These are phyloP conservation scores for Drosophila nigricruria DNA, from an alignment of 2,888 invertebrate species.

Conservation along the genomic window DNA sequence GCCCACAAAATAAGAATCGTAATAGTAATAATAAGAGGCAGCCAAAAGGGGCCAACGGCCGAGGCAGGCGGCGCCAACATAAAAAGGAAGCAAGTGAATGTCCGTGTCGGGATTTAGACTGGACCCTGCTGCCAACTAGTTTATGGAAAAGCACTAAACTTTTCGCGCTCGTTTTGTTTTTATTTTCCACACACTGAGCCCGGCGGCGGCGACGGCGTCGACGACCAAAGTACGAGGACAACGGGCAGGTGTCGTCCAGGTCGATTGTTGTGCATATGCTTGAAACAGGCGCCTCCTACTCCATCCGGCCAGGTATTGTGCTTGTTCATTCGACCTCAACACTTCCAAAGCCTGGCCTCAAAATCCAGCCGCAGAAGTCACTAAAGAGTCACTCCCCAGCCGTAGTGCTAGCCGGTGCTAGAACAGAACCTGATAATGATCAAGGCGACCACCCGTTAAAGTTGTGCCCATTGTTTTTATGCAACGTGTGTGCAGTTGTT, in stretches of 20 bases:
- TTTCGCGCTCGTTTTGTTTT: constrained; percentile 49
- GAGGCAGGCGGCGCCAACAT: constrained; percentile 58
- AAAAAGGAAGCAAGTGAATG: constrained; percentile 45
- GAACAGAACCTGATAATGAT: constrained; percentile 70
- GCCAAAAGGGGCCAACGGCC: constrained; percentile 67
- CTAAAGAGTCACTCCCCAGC: constrained; percentile 61
- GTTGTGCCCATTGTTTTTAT: constrained; percentile 71
- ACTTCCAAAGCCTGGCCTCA: constrained; percentile 65
- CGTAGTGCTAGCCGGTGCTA: constrained; percentile 14
- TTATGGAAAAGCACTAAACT: constrained; percentile 74
- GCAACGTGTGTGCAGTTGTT: constrained; percentile 40
- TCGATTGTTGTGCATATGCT: constrained; percentile 51
- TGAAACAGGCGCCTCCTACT: constrained; percentile 4
- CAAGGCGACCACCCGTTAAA: constrained; percentile 76
- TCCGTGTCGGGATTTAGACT: constrained; percentile 24
- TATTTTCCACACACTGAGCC: constrained; percentile 39
- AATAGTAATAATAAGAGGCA: constrained; percentile 67
- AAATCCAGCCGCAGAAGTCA: constrained; percentile 71
- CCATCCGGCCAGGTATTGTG: constrained; percentile 45
- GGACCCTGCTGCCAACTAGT: constrained; percentile 54
- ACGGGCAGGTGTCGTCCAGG: constrained; percentile 59
- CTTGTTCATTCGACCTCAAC: constrained; percentile 75
- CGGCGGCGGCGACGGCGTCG: constrained; percentile 9
- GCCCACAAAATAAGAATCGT: constrained; percentile 72
- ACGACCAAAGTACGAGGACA: constrained; percentile 10